These are phyloP conservation scores for Ambastaia sidthimunki DNA, from an alignment of 2,797 vertebrate genomes.

Conservation along the genomic window DNA sequence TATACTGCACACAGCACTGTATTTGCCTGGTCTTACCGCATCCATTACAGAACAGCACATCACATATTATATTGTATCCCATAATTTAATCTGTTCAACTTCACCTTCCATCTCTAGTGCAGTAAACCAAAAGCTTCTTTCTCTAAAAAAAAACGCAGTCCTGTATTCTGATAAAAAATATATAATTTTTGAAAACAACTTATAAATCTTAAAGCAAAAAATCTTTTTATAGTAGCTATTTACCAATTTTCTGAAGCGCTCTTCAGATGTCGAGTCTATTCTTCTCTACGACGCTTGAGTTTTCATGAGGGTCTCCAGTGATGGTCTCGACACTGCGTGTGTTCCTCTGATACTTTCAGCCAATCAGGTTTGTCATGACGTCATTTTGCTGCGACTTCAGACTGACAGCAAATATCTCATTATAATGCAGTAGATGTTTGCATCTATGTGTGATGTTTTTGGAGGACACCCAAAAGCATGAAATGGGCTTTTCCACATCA, in stretches of 20 bases:
- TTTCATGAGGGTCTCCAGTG: too few relatives aligned
- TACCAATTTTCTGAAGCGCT: background rate
- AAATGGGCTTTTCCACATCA: conserved; percentile 8
- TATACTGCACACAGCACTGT: background rate
- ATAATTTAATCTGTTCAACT: background rate
- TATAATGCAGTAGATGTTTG: background rate
- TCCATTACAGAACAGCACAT: background rate
- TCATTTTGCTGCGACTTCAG: background rate
- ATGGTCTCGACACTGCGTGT: background rate
- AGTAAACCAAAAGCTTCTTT: background rate
- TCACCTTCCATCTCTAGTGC: background rate
- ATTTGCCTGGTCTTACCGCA: background rate
- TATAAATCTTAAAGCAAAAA: too few relatives aligned
- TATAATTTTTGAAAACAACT: too few relatives aligned
- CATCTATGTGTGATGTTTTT: too few relatives aligned
- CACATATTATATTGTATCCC: background rate
- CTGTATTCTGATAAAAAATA: too few relatives aligned
- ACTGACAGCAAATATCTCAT: background rate
- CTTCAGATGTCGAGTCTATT: background rate
- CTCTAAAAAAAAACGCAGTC: background rate
- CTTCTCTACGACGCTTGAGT: background rate
- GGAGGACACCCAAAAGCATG: background rate
- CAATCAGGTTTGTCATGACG: background rate
- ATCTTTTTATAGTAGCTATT: too few relatives aligned
- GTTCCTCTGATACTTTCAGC: background rate